These are phyloP conservation scores for Rousettus leschenaultii DNA, from an alignment of 2,113 vertebrate species.

Conservation along the genomic window DNA sequence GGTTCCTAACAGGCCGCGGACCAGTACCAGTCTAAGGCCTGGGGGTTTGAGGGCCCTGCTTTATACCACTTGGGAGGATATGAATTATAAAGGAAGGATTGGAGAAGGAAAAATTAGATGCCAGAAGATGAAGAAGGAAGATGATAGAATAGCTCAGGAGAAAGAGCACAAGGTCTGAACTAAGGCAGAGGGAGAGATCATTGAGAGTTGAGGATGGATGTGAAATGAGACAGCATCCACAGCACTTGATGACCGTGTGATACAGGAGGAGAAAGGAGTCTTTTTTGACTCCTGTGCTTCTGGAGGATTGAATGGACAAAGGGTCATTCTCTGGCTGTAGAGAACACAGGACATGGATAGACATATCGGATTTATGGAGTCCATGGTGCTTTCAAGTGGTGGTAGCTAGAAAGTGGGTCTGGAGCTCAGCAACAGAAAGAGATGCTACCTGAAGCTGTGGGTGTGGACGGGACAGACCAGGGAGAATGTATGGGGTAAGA, in stretches of 20 bases:
- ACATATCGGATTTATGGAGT: background rate
- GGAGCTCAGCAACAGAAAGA: background rate
- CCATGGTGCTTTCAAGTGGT: background rate
- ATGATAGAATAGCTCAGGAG: background rate
- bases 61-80: background rate
- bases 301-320: background rate
- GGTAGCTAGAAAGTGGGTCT: background rate
- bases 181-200: background rate
- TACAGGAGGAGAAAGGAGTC: background rate
- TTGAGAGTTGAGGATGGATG: background rate
- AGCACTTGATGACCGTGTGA: background rate
- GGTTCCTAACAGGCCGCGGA: no score
- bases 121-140: background rate
- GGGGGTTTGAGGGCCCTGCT: background rate
- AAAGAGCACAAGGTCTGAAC: background rate
- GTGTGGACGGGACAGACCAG: background rate
- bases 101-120: background rate
- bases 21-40: no score
- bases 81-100: background rate
- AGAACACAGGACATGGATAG: background rate
- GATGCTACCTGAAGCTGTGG: background rate
- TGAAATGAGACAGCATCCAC: background rate
- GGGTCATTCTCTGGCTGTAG: background rate
- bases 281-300: background rate
- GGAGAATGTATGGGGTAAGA: background rate